Evolutionary conservation across 1,140 invertebrate genomes (phyloP).

Genomic region (Akabosia matsudoensis): DNA sequence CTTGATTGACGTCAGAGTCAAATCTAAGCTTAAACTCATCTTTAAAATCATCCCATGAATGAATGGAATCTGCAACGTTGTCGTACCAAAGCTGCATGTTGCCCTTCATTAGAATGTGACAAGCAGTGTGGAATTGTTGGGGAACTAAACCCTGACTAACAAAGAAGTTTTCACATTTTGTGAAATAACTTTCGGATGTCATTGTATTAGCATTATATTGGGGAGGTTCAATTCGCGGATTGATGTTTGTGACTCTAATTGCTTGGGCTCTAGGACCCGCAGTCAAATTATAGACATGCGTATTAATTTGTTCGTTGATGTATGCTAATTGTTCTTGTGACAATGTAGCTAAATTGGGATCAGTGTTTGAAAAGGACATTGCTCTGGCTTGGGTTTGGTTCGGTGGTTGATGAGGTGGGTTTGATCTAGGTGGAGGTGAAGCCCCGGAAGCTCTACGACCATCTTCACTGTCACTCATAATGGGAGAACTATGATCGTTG

Average conservation of each 20-base stretch:
- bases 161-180: neutral
- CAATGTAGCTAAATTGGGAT: neutral
- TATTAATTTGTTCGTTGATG: too few relatives aligned
- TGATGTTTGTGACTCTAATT: too few relatives aligned
- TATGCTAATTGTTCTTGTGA: neutral
- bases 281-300: too few relatives aligned
- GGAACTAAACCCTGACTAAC: neutral
- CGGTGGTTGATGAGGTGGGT: too few relatives aligned
- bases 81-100: neutral
- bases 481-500: too few relatives aligned
- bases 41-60: slow-evolving; percentile 22
- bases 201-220: neutral
- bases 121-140: neutral
- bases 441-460: too few relatives aligned
- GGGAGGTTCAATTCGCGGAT: neutral
- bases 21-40: neutral
- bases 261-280: too few relatives aligned
- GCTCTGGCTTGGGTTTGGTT: too few relatives aligned
- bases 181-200: neutral
- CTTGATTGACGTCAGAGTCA: neutral
- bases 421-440: too few relatives aligned
- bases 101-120: neutral
- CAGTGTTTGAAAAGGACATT: too few relatives aligned
- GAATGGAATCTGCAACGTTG: neutral
- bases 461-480: too few relatives aligned